A percentile compares a stretch with the other conserved stretches of the same genome.
Conservation (phyloP, 2,888 invertebrate species). For the Eupithecia tripunctaria region DNA sequence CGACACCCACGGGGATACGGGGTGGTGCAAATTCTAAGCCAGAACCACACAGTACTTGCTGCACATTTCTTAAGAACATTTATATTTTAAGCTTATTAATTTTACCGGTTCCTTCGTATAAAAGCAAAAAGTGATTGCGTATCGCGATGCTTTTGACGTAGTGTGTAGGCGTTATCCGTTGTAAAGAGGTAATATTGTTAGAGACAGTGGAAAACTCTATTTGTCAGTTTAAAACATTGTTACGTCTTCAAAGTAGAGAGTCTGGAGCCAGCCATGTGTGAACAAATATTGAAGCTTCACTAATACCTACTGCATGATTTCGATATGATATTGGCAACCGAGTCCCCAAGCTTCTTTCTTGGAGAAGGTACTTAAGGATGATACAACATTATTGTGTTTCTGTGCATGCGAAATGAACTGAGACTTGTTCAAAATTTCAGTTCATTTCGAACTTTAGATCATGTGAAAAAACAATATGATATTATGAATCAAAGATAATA, state of each 20-base stretch:
- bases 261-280: slow-evolving; percentile 6
- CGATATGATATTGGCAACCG: not conserved
- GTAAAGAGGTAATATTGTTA: slow-evolving; percentile 7
- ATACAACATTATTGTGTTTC: not conserved
- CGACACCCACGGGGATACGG: too few species aligned
- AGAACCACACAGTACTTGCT: too few species aligned
- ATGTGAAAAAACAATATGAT: not conserved
- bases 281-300: slow-evolving; percentile 4
- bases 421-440: too few species aligned
- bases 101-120: not conserved
- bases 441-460: not conserved
- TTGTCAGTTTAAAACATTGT: slow-evolving; percentile 10
- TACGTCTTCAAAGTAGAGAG: slow-evolving; percentile 1
- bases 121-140: not conserved
- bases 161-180: not conserved
- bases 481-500: too few species aligned
- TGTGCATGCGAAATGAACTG: too few species aligned
- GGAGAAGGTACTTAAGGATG: not conserved
- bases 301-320: slow-evolving; percentile 10
- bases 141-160: not conserved
- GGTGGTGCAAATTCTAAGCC: too few species aligned
- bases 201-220: slow-evolving; percentile 13
- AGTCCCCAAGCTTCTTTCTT: not conserved
- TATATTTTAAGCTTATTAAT: not conserved
- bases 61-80: not conserved